Conservation (phyloP, 2,113 vertebrate species). For the Motacilla tschutschensis region DNA sequence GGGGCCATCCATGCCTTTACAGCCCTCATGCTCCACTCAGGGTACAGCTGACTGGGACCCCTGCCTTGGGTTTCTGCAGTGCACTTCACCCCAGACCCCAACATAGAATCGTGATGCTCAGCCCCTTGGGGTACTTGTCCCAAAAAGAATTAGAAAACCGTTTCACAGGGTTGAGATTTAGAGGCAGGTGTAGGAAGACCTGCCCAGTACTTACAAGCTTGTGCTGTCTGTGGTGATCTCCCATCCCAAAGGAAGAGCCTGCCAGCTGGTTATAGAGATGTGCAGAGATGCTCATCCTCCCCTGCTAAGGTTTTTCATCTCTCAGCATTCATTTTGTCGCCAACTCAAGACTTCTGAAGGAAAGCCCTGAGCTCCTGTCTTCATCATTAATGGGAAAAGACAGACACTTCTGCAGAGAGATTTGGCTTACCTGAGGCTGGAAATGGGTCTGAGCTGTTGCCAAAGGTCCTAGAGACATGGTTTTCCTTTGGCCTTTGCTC, state of each 20-base stretch:
- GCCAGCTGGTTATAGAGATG: background rate
- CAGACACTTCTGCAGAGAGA: background rate
- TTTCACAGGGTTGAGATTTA: background rate
- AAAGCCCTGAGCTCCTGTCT: background rate
- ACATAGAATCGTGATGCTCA: background rate
- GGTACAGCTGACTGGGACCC: background rate
- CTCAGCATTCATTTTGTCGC: background rate
- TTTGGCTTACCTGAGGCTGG: background rate
- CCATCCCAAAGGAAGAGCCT: background rate
- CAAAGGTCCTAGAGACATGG: background rate
- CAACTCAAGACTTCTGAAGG: background rate
- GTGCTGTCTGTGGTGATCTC: background rate
- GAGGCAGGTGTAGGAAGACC: background rate
- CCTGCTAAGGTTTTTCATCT: background rate
- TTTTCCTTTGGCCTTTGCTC: background rate
- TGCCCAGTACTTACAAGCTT: background rate
- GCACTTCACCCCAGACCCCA: background rate
- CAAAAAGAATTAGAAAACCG: background rate
- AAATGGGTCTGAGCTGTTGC: background rate
- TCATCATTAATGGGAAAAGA: background rate
- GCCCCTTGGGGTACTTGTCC: background rate
- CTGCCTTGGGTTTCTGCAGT: background rate
- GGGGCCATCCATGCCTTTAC: background rate
- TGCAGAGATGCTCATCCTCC: background rate
- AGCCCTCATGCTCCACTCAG: rapidly evolving